These are phyloP conservation scores for Ormyrus pomaceus DNA, from an alignment of 2,888 invertebrate species.

Conservation along the genomic window DNA sequence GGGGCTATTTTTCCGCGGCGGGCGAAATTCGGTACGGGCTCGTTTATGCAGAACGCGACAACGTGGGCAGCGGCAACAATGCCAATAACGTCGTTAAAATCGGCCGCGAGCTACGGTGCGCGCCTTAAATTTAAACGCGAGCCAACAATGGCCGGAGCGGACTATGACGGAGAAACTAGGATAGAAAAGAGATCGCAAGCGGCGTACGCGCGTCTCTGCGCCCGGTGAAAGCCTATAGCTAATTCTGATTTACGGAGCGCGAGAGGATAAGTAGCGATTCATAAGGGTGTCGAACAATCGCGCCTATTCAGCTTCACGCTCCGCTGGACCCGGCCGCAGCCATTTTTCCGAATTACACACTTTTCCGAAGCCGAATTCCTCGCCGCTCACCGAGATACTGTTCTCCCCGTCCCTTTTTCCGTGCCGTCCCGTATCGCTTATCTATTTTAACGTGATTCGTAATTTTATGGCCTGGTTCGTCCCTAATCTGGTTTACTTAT, in stretches of 20 bases:
- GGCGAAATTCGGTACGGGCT: neutral
- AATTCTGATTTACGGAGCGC: constrained; percentile 49
- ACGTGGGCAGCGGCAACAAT: constrained; percentile 15
- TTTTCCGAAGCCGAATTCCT: constrained; percentile 14
- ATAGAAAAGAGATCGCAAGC: constrained; percentile 12
- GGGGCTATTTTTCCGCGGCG: neutral
- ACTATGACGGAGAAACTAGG: constrained; percentile 18
- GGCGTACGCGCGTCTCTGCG: neutral
- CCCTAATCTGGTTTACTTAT: neutral
- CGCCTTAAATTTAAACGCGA: constrained; percentile 33
- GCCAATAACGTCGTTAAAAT: constrained; percentile 39
- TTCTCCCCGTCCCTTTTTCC: neutral
- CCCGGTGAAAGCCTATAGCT: constrained; percentile 44
- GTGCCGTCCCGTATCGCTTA: neutral
- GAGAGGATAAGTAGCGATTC: constrained; percentile 26
- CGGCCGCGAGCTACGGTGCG: neutral
- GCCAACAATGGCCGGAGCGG: neutral
- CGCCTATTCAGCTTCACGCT: constrained; percentile 31
- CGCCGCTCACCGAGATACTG: neutral
- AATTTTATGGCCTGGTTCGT: neutral
- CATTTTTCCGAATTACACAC: neutral
- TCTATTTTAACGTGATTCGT: neutral
- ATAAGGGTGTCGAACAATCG: constrained; percentile 45
- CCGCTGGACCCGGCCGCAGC: neutral
- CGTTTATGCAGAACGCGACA: neutral